Conservation (phyloP, 2,113 vertebrate genomes). For the Lynx canadensis region DNA sequence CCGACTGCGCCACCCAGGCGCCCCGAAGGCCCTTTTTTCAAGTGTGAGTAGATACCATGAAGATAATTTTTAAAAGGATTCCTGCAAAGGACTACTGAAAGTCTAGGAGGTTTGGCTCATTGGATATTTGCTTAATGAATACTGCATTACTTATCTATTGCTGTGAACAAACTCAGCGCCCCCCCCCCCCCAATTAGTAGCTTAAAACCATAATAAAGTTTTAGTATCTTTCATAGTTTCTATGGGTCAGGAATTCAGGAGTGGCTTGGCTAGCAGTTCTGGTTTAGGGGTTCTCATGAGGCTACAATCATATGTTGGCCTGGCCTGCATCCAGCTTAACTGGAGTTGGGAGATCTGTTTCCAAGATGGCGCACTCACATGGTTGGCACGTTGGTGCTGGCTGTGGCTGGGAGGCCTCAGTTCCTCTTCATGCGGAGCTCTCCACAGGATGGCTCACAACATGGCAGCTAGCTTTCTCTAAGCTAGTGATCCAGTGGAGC, state of each 20-base stretch:
- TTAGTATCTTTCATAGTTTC: not conserved
- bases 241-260: not conserved
- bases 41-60: not conserved
- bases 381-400: not conserved
- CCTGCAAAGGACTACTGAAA: constrained; percentile 43
- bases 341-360: not conserved
- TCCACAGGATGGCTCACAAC: not conserved
- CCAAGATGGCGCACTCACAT: rapidly evolving
- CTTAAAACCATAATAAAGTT: constrained; percentile 51
- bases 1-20: too few relatives aligned
- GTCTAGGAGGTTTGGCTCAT: not conserved
- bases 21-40: not conserved
- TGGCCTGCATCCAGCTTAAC: not conserved
- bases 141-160: constrained; percentile 44
- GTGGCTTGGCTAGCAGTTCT: not conserved
- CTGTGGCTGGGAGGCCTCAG: not conserved
- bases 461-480: not conserved
- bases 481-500: not conserved
- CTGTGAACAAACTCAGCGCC: constrained; percentile 5
- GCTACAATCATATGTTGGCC: not conserved
- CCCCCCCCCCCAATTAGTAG: not conserved
- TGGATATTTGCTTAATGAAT: constrained; percentile 50
- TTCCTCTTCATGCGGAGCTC: not conserved
- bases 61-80: not conserved
- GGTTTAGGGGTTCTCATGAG: not conserved